Evolutionary conservation across 2,113 vertebrate species (phyloP).

Genomic region (Python bivittatus): DNA sequence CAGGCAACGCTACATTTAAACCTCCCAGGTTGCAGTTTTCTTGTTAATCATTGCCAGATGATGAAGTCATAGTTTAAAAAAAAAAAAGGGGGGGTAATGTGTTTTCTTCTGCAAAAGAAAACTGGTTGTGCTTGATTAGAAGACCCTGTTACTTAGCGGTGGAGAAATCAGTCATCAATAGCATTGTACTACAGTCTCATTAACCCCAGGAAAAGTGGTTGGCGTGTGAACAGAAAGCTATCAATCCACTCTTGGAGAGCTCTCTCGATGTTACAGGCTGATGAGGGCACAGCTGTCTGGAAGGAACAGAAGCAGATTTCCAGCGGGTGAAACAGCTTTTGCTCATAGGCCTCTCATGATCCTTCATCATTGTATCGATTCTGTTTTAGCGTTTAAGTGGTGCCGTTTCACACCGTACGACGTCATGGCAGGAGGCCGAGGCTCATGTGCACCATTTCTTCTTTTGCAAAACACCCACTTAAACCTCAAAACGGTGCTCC

Average conservation of each 20-base stretch:
- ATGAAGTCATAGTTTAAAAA: neutral
- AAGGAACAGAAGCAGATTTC: neutral
- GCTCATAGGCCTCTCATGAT: neutral
- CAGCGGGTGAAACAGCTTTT: neutral
- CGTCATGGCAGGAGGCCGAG: neutral
- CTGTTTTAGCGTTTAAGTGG: neutral
- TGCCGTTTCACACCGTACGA: neutral
- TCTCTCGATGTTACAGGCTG: neutral
- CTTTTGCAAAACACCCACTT: neutral
- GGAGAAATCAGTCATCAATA: neutral
- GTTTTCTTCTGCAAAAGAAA: neutral
- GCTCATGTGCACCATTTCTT: neutral
- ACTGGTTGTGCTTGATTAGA: neutral
- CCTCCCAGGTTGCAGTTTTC: neutral
- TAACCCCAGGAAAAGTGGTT: neutral
- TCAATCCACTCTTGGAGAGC: neutral
- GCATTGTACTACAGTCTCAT: neutral
- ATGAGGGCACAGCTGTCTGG: neutral
- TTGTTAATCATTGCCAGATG: neutral
- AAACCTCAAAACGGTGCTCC: neutral
- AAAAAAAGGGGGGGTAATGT: too few species aligned
- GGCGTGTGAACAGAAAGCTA: neutral
- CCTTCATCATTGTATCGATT: neutral
- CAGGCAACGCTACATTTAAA: neutral
- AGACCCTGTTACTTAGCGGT: neutral